Evolutionary conservation across 2,113 vertebrate genomes (phyloP).

Genomic region (Hyaena hyaena): DNA sequence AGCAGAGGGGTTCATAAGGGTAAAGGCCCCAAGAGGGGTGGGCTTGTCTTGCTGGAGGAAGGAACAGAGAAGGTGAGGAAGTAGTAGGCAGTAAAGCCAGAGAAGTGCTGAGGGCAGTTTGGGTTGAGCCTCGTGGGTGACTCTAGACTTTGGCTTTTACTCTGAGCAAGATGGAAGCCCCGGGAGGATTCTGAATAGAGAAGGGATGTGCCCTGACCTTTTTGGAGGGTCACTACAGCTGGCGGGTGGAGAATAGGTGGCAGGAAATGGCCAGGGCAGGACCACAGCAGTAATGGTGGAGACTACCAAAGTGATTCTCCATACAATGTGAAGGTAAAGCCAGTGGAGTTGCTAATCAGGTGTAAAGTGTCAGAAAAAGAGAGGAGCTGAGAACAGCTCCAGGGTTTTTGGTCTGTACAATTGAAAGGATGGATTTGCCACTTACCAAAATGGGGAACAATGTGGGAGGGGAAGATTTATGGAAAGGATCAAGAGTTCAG

Average conservation of each 20-base stretch:
- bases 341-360: not conserved
- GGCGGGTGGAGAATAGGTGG: not conserved
- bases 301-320: not conserved
- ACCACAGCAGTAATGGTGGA: not conserved
- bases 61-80: not conserved
- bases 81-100: not conserved
- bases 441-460: not conserved
- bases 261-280: not conserved
- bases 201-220: not conserved
- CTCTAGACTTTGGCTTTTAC: not conserved
- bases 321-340: not conserved
- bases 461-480: not conserved
- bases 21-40: not conserved
- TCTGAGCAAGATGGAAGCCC: not conserved
- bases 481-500: not conserved
- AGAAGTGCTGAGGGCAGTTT: not conserved
- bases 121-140: rapidly evolving
- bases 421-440: not conserved
- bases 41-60: not conserved
- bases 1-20: not conserved
- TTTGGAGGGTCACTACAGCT: not conserved
- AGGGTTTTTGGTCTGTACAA: not conserved
- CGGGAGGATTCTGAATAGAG: not conserved
- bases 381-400: not conserved
- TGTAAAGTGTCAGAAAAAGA: not conserved